Percentiles rank a stretch among this genome's conserved stretches.
Evolutionary conservation across 2,797 vertebrate genomes (phyloP).

Genomic region (Pipistrellus nathusii): DNA sequence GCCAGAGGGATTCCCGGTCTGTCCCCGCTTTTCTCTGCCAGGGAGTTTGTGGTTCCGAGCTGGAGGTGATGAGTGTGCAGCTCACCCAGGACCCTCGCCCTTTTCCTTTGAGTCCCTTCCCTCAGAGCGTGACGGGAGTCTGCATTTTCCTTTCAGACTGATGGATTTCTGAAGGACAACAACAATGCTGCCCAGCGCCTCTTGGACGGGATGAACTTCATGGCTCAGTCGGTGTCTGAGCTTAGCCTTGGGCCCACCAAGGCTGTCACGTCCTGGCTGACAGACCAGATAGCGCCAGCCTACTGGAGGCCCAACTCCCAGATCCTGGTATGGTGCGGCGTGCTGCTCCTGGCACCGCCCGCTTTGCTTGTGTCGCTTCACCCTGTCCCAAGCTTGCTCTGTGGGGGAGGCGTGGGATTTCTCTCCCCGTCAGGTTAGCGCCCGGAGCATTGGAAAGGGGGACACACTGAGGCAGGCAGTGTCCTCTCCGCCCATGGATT

Average conservation of each 20-base stretch:
- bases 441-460: not conserved
- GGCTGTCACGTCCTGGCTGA: conserved; percentile 98
- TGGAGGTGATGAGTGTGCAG: not conserved
- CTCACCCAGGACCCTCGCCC: not conserved
- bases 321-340: conserved; percentile 92
- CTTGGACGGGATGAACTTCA: conserved; percentile 97
- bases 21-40: not conserved
- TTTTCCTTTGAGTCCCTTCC: not conserved
- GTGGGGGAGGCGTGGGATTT: not conserved
- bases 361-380: not conserved
- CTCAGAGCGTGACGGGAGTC: not conserved
- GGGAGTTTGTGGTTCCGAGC: not conserved
- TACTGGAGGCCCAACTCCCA: conserved; percentile 99
- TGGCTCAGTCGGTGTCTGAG: conserved; percentile 99
- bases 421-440: not conserved
- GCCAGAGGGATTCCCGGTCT: not conserved
- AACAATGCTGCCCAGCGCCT: conserved; percentile 99
- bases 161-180: conserved; percentile 99
- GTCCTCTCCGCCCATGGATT: not conserved
- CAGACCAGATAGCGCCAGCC: conserved; percentile 97
- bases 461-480: not conserved
- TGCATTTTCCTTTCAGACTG: conserved; percentile 89
- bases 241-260: conserved; percentile 98
- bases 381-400: not conserved
- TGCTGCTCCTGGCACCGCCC: not conserved